Base-by-base conservation (phyloP, 1,140 invertebrate genomes). In the Archegozetes longisetosus region DNA sequence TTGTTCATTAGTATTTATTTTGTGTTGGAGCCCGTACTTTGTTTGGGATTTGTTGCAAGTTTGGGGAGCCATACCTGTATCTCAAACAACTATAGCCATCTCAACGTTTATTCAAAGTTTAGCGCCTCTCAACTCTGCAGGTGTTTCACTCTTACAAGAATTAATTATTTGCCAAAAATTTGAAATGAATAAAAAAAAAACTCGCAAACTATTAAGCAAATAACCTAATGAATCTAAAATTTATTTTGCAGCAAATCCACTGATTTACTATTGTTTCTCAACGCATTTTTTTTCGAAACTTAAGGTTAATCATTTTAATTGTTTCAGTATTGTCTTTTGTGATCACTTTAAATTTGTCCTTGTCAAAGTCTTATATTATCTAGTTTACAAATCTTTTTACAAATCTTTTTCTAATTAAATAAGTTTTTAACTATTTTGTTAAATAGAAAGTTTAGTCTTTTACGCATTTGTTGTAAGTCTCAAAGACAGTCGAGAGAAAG, bases 1-100 rank as follows among this genome's bases (percentile, higher is more conserved):
- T n/a, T n/a, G n/a, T n/a, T n/a, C n/a, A n/a, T n/a, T n/a, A 93
- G 90, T 92, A 17, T 96, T 95, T 73, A 84, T 95, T 55, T 69
- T 94, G 2, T 95, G 91, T 74, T 95, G 90, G 90, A 91, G 87
- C 64, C 92, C 92, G 0, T 96, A 90, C 71, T 88, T 94, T 69
- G 78, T 95, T 32, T 95, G 91, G 71, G 88, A 93, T 71, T 72
- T 95, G 23, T 78, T 95, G 1, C 86, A 92, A 79, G 87, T 94
- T 27, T 94, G 84, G 72, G 85, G 81, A 17, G 81, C 83, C 69
- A 80, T 94, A 61, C 86, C 87, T 0, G 74, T 77, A 55, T 86
- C 83, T 0, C 84, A 89, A 68, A 83, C 82, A 1, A 85, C 82
- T 65, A 80, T 83, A 2, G 88, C 88, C 1, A 78, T 95, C 1